These are phyloP conservation scores for Riparia riparia DNA, from an alignment of 2,113 vertebrate species.

Conservation along the genomic window DNA sequence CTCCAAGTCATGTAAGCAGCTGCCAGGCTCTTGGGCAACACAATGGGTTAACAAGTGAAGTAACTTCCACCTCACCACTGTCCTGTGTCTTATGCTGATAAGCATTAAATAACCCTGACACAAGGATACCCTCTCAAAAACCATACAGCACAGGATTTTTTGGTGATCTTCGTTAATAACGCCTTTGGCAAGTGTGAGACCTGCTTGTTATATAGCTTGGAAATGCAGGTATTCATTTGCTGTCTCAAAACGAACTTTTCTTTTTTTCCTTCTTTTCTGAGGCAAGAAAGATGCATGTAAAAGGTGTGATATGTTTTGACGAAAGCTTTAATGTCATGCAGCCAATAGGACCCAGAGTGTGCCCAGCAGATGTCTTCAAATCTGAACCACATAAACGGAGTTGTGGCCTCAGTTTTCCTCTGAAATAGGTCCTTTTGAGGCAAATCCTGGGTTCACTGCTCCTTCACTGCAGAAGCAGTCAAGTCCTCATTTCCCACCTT, in stretches of 20 bases:
- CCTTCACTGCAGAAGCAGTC: neutral
- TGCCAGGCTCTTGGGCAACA: neutral
- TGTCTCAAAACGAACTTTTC: neutral
- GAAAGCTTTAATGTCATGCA: neutral
- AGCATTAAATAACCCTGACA: neutral
- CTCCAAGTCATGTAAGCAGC: neutral
- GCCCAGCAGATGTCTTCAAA: neutral
- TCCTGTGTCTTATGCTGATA: neutral
- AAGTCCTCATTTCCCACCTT: neutral
- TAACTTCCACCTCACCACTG: neutral
- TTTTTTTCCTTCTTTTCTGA: neutral
- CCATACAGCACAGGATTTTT: neutral
- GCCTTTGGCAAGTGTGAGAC: neutral
- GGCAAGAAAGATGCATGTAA: neutral
- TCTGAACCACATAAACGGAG: neutral
- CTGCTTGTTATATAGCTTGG: neutral
- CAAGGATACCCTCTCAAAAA: neutral
- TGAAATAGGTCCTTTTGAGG: neutral
- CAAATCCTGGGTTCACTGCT: neutral
- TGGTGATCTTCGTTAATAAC: neutral
- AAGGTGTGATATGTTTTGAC: neutral
- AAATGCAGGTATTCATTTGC: neutral
- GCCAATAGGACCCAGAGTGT: rapidly evolving
- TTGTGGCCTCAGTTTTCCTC: neutral
- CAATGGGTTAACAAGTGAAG: neutral